Evolutionary conservation across 2,888 invertebrate species (phyloP).

Genomic region (Eristalis arbustorum): DNA sequence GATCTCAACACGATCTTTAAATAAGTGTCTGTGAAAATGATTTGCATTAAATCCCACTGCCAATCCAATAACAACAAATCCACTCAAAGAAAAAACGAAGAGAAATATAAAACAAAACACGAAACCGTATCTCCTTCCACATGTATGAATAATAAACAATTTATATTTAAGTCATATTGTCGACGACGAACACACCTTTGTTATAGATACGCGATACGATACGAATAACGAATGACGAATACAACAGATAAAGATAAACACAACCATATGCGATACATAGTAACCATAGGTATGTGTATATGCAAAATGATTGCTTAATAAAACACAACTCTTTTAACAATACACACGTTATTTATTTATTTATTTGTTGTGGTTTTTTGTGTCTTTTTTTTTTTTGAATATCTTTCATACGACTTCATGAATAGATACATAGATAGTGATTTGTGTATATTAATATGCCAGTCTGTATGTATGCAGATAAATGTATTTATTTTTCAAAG

Average conservation of each 20-base stretch:
- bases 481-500: constrained; percentile 24
- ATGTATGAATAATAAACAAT: constrained; percentile 60
- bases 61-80: constrained; percentile 22
- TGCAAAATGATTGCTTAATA: constrained; percentile 63
- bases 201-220: constrained; percentile 61
- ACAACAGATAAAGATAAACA: constrained; percentile 48
- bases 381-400: constrained; percentile 15
- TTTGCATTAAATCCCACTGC: constrained; percentile 44
- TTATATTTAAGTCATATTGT: constrained; percentile 67
- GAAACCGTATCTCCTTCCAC: constrained; percentile 26
- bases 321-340: constrained; percentile 58
- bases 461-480: background rate
- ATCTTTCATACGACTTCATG: background rate
- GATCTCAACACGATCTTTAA: constrained; percentile 31
- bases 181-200: constrained; percentile 65
- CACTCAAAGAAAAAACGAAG: constrained; percentile 20
- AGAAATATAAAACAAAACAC: constrained; percentile 23
- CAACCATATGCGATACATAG: constrained; percentile 31
- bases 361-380: background rate
- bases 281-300: constrained; percentile 33
- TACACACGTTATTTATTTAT: constrained; percentile 43
- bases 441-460: constrained; percentile 1
- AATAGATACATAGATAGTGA: background rate
- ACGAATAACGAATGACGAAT: constrained; percentile 40
- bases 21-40: constrained; percentile 43